phyloP scores from a whole-genome alignment of 1,140 invertebrate species.

The Bicyclus anynana region DNA sequence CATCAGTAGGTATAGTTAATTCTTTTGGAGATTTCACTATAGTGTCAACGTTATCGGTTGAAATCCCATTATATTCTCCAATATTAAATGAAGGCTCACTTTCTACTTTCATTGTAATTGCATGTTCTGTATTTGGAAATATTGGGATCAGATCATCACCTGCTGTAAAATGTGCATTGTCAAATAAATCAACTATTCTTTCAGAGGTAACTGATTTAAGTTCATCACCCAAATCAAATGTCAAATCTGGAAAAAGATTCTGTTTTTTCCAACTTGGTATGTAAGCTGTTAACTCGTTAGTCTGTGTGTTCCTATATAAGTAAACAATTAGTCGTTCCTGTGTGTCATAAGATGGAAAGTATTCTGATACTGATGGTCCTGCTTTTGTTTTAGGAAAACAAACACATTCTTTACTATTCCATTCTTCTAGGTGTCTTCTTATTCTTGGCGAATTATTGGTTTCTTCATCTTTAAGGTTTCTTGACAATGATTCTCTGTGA shows the following conservation, averaged over 20 bases:
- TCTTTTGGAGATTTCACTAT: too few relatives aligned
- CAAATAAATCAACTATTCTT: background rate
- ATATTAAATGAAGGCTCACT: background rate
- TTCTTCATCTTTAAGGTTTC: background rate
- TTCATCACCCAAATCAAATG: conserved; percentile 7
- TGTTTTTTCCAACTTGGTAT: conserved; percentile 22
- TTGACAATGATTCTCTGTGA: background rate
- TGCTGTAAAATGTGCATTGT: background rate
- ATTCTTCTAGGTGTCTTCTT: background rate
- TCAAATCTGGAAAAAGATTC: conserved; percentile 17
- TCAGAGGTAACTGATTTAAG: background rate
- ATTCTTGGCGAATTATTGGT: background rate
- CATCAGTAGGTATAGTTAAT: too few relatives aligned
- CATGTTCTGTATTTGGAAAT: background rate
- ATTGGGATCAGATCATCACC: background rate
- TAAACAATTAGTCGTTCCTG: conserved; percentile 23
- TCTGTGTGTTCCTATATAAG: conserved; percentile 13
- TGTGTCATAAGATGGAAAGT: conserved; percentile 1
- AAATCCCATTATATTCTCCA: background rate
- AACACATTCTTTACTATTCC: background rate
- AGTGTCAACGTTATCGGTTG: too few relatives aligned
- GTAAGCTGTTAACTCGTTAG: conserved; percentile 5
- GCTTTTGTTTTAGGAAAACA: conserved; percentile 1
- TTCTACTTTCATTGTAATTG: too few relatives aligned
- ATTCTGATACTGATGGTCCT: conserved; percentile 10